phyloP scores from a whole-genome alignment of 2,113 vertebrate genomes.

The Rhea americana region DNA sequence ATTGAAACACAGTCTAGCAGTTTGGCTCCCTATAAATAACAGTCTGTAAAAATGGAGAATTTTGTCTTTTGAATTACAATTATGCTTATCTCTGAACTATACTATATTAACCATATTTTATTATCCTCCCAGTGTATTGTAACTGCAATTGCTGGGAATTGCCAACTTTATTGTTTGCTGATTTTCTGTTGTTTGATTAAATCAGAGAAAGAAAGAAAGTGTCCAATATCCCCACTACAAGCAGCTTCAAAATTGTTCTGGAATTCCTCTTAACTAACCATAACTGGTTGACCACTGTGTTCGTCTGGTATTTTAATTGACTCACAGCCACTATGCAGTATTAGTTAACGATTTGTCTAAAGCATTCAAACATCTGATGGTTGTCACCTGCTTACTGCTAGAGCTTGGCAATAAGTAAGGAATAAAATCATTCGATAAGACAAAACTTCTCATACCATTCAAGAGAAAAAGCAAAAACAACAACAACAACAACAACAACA shows the following conservation, averaged over 20 bases:
- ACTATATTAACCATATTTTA: neutral
- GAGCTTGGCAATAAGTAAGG: neutral
- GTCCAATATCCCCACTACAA: neutral
- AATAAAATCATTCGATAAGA: neutral
- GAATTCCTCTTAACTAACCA: neutral
- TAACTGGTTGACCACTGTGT: neutral
- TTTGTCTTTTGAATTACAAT: neutral
- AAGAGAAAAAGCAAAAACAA: rapidly evolving
- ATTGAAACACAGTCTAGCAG: neutral
- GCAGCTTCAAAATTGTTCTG: neutral
- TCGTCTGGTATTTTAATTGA: neutral
- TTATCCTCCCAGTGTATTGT: neutral
- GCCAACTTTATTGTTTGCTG: neutral
- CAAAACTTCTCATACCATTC: neutral
- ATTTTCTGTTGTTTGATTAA: neutral
- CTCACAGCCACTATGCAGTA: neutral
- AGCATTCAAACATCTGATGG: neutral
- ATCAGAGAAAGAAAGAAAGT: neutral
- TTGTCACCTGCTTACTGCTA: neutral
- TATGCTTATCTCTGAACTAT: neutral
- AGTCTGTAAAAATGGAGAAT: neutral
- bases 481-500: too few relatives aligned
- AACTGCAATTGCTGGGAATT: neutral
- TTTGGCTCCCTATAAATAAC: neutral
- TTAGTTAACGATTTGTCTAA: neutral